Percentiles rank a stretch among this genome's conserved stretches.
Conservation (phyloP, 2,797 vertebrate genomes). For the Falco peregrinus region DNA sequence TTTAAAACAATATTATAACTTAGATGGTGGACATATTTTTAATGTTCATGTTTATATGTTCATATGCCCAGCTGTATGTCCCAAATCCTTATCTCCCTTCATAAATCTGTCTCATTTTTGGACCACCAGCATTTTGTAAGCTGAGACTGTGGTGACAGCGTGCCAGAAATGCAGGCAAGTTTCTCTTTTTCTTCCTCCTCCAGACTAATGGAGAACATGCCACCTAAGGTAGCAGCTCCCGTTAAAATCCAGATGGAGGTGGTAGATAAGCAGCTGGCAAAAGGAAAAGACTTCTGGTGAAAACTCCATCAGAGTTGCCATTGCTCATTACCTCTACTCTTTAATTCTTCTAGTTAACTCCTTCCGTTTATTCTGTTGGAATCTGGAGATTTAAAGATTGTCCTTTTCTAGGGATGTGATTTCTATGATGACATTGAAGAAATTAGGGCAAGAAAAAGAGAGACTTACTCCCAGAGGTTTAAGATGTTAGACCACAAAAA, state of each 20-base stretch:
- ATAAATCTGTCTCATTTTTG: neutral
- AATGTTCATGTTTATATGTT: neutral
- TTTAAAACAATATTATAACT: neutral
- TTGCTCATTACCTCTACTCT: neutral
- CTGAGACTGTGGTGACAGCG: neutral
- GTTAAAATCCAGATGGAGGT: neutral
- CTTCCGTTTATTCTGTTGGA: neutral
- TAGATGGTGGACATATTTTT: neutral
- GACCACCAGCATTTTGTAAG: neutral
- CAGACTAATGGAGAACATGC: neutral
- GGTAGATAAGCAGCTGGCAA: constrained; percentile 1
- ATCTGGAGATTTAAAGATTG: neutral
- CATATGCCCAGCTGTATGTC: neutral
- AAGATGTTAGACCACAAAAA: neutral
- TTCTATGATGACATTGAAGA: neutral
- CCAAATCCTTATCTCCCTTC: neutral
- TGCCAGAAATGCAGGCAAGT: neutral
- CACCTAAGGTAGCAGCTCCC: neutral
- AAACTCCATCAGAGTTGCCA: neutral
- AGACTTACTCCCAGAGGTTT: neutral
- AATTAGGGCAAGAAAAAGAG: neutral
- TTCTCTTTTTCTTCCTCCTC: neutral
- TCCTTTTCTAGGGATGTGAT: neutral
- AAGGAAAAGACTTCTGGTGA: neutral
- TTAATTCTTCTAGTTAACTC: neutral